Percentiles rank a stretch among this genome's conserved stretches.
Evolutionary conservation across 2,888 invertebrate genomes (phyloP).

Genomic region (Andrena bicolor): DNA sequence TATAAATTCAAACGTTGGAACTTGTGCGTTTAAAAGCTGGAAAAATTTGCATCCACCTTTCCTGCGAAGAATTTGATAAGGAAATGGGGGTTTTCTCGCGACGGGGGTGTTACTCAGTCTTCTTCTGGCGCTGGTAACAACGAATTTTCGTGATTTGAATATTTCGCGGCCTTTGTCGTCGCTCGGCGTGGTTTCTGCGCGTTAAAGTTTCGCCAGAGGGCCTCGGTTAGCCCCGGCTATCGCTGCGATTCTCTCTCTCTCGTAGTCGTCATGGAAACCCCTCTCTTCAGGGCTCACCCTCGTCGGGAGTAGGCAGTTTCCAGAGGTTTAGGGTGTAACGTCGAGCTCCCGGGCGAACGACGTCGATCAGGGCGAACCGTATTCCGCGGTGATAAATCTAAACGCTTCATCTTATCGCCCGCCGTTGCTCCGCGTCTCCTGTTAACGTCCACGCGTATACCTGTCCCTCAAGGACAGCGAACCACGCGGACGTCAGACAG

Average conservation of each 20-base stretch:
- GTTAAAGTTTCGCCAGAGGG: constrained; percentile 43
- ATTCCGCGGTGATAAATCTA: constrained; percentile 61
- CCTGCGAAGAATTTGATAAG: background rate
- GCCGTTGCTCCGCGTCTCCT: background rate
- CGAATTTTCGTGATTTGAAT: constrained; percentile 32
- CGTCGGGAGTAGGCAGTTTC: constrained; percentile 64
- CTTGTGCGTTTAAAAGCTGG: background rate
- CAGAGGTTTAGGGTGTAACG: constrained; percentile 60
- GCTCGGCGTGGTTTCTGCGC: background rate
- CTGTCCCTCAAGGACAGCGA: background rate
- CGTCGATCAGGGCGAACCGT: constrained; percentile 50
- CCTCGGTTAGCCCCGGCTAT: constrained; percentile 48
- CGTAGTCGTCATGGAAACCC: constrained; percentile 76
- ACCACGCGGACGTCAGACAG: background rate
- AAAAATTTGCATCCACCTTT: background rate
- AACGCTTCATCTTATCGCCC: constrained; percentile 51
- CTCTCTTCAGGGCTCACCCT: constrained; percentile 71
- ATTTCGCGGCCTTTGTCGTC: constrained; percentile 20
- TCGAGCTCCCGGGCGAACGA: constrained; percentile 43
- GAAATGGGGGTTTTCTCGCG: background rate
- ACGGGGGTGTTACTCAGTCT: background rate
- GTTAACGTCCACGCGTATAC: too few relatives aligned
- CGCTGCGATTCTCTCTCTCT: constrained; percentile 57
- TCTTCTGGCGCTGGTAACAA: background rate
- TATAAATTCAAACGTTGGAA: background rate